Evolutionary conservation across 1,140 invertebrate species (phyloP).

Genomic region (Holotrichia oblita): DNA sequence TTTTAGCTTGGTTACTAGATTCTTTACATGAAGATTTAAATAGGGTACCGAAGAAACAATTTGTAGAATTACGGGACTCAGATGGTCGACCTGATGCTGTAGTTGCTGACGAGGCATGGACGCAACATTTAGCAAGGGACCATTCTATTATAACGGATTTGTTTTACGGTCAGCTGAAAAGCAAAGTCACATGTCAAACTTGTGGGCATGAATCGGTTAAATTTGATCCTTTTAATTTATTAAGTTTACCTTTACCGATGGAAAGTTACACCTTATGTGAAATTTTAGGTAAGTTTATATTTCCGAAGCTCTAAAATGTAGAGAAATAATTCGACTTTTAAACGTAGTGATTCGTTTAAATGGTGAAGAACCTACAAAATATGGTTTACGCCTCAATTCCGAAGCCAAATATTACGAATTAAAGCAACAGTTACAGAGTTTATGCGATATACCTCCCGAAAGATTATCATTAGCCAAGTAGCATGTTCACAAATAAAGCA

Average conservation of each 20-base stretch:
- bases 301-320: no score
- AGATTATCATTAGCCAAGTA: conserved; percentile 75
- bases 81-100: conserved; percentile 79
- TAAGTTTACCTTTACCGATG: conserved; percentile 86
- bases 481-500: conserved; percentile 69
- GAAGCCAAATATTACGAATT: conserved; percentile 79
- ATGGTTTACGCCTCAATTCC: conserved; percentile 81
- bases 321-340: conserved; percentile 14
- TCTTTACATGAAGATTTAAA: conserved; percentile 92
- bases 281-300: conserved; percentile 70
- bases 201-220: conserved; percentile 84
- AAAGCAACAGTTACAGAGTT: conserved; percentile 73
- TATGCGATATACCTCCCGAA: conserved; percentile 71
- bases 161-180: conserved; percentile 91
- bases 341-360: conserved; percentile 74
- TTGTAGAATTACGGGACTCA: conserved; percentile 80
- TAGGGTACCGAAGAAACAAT: conserved; percentile 73
- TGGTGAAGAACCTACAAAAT: conserved; percentile 82
- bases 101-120: conserved; percentile 85
- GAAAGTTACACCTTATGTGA: conserved; percentile 79
- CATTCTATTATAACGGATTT: conserved; percentile 88
- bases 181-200: conserved; percentile 80
- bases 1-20: conserved; percentile 88
- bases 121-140: conserved; percentile 80
- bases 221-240: conserved; percentile 90